Percentiles rank a stretch among this genome's conserved stretches.
Evolutionary conservation across 1,140 invertebrate species (phyloP).

Genomic region (Trypoxylus dichotomus): DNA sequence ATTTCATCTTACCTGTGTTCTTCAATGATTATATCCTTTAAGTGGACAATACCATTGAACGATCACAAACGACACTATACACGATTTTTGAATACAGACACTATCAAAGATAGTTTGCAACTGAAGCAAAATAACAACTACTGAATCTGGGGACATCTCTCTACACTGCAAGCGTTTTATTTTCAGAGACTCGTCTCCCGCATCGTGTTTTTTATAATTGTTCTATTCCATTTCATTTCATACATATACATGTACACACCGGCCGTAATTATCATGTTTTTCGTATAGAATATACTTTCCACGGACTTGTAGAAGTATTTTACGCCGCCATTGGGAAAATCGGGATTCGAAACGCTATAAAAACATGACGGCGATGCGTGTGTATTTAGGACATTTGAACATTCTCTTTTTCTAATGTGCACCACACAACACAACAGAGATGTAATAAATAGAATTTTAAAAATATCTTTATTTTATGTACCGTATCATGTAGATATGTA

Average conservation of each 20-base stretch:
- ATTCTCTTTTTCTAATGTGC: constrained; percentile 3
- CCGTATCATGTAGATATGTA: background rate
- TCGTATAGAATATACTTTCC: background rate
- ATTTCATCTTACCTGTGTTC: background rate
- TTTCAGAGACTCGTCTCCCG: constrained; percentile 49
- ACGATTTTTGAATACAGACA: constrained; percentile 1
- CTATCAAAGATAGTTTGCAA: constrained; percentile 32
- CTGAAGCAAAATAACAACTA: constrained; percentile 34
- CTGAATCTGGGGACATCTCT: constrained; percentile 50
- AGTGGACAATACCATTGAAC: background rate
- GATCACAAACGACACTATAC: background rate
- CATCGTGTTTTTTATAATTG: constrained; percentile 45
- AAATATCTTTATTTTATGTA: constrained; percentile 20
- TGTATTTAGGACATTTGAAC: background rate
- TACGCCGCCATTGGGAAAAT: background rate
- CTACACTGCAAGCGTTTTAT: constrained; percentile 51
- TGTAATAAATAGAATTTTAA: constrained; percentile 16
- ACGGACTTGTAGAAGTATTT: background rate
- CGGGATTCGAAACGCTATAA: background rate
- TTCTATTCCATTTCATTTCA: constrained; percentile 34
- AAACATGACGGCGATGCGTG: background rate
- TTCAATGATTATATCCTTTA: background rate
- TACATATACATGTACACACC: background rate
- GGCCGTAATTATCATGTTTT: background rate
- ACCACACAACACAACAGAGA: background rate